Evolutionary conservation across 2,888 invertebrate genomes (phyloP).

Genomic region (Cactoblastis cactorum): DNA sequence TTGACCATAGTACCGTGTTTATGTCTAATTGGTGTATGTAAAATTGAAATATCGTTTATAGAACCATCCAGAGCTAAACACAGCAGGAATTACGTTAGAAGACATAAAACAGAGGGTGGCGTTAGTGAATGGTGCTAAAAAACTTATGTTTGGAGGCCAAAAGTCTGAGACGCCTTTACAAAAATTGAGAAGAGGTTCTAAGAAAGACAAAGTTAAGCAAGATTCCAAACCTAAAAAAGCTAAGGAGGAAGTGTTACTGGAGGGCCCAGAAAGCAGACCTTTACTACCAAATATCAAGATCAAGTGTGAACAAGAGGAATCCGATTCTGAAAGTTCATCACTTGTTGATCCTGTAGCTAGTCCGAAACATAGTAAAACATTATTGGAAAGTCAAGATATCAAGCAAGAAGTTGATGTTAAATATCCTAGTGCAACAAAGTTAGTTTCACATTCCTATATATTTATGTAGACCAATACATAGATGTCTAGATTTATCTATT

Average conservation of each 20-base stretch:
- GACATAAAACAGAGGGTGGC: constrained; percentile 77
- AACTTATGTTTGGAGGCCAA: constrained; percentile 67
- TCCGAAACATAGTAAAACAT: constrained; percentile 62
- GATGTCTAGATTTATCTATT: too few relatives aligned
- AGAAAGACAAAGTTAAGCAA: constrained; percentile 54
- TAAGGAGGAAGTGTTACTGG: constrained; percentile 49
- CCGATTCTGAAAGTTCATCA: constrained; percentile 73
- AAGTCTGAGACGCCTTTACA: constrained; percentile 51
- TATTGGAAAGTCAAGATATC: constrained; percentile 50
- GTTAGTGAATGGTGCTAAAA: constrained; percentile 71
- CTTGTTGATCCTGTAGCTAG: constrained; percentile 65
- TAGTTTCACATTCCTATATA: constrained; percentile 28
- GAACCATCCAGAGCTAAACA: constrained; percentile 87
- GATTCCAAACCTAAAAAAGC: constrained; percentile 46
- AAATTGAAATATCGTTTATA: constrained; percentile 43
- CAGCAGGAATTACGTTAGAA: constrained; percentile 86
- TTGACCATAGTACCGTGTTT: too few relatives aligned
- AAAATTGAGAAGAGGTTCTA: constrained; percentile 53
- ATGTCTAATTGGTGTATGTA: too few relatives aligned
- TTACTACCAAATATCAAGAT: constrained; percentile 64
- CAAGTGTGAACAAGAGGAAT: constrained; percentile 63
- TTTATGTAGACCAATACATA: not conserved
- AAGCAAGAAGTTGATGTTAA: constrained; percentile 61
- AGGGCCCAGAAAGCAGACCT: constrained; percentile 54
- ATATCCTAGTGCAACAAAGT: constrained; percentile 47